These are phyloP conservation scores for Nothobranchius furzeri DNA, from an alignment of 2,113 vertebrate species.

Conservation along the genomic window DNA sequence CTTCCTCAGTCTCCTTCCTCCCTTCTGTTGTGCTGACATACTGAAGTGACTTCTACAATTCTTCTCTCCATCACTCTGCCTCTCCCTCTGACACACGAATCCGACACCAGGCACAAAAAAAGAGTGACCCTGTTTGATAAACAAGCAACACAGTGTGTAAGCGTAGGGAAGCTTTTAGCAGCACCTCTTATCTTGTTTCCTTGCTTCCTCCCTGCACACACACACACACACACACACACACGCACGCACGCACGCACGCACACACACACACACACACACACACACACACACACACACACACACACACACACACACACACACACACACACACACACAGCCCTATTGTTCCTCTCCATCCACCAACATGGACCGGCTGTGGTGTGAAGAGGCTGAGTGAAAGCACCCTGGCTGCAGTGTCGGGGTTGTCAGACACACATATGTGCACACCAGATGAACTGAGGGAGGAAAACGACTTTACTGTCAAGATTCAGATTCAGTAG, in stretches of 20 bases:
- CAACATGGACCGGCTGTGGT: conserved; percentile 59
- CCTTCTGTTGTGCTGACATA: conserved; percentile 49
- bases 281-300: neutral
- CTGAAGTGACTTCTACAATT: conserved; percentile 38
- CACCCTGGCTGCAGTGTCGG: conserved; percentile 16
- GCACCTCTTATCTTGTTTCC: conserved; percentile 67
- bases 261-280: conserved; percentile 27
- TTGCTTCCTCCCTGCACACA: conserved; percentile 52
- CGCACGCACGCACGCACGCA: neutral
- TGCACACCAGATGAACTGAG: neutral
- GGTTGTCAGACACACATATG: conserved; percentile 10
- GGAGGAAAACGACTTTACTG: neutral
- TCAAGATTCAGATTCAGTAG: neutral
- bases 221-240: conserved; percentile 33
- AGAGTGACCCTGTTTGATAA: conserved; percentile 54
- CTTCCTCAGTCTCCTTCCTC: conserved; percentile 39
- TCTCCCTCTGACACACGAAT: conserved; percentile 12
- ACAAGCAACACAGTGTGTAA: conserved; percentile 54
- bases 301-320: no score
- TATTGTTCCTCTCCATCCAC: conserved; percentile 22
- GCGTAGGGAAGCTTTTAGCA: conserved; percentile 55
- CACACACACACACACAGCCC: conserved; percentile 32
- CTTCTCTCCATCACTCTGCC: conserved; percentile 36
- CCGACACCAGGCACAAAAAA: conserved; percentile 18
- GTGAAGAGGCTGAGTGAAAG: conserved; percentile 52